Base-by-base conservation (phyloP, 2,888 invertebrate species). In the Celastrina argiolus region DNA sequence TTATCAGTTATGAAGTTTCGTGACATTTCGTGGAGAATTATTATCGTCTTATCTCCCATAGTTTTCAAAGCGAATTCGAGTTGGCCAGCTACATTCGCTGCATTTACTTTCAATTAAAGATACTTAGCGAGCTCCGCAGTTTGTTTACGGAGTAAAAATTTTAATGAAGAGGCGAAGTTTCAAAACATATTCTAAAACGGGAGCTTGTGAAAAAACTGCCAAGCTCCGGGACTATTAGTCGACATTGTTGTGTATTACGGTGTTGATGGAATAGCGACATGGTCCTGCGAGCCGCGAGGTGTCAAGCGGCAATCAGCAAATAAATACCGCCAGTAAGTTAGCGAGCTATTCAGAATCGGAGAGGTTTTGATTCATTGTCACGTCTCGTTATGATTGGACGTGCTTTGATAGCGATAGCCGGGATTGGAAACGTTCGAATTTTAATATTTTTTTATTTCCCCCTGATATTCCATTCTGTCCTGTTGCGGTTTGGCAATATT, bases 1-100 rank as follows among this genome's bases (percentile, higher is more conserved):
- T 90, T 89, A 91, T 90, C 89, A 87, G 89, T 85, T 89, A 85
- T 87, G 84, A 90, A 90, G 86, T 90, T 90, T 88, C 79, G 81
- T 87, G 89, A 89, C 90, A 85, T 87, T 88, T 84, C 78, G 78
- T 83, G 83, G 84, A 87, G 90, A 91, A 86, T 88, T 89, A 90
- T 90, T 88, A 88, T 88, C 85, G 83, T 78, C 81, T 88, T 89
- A 88, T 89, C 90, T 84, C 73, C 69, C 74, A 75, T 79, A 78
- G 82, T 82, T 84, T 78, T 76, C 79, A 80, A 77, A 82, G 80
- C 74, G 78, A 81, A 83, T 81, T 80, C 79, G 78, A 81, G 80
- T 83, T 78, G 69, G 79, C 75, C 79, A 75, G 76, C 81, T 83
- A 82, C 78, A 75, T 81, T 78, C 76, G 74, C 74, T 84, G 84